Conservation (phyloP, 2,113 vertebrate genomes). For the Megaceryle torquata region DNA sequence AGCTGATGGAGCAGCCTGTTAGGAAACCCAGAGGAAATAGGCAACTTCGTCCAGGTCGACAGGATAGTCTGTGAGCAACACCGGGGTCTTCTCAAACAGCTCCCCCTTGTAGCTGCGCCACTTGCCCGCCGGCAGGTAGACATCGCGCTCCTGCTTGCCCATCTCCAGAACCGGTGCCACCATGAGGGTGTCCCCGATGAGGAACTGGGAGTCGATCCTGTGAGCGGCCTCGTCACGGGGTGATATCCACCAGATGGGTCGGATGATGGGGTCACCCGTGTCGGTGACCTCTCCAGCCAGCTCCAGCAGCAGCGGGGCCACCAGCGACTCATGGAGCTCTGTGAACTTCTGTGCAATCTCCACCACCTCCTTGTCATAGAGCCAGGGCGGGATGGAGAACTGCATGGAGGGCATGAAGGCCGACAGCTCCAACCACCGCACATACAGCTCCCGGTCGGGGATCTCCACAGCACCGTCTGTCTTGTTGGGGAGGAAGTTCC, state of each 20-base stretch:
- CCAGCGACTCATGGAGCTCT: constrained; percentile 85
- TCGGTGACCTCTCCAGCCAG: constrained; percentile 87
- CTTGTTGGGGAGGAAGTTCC: constrained; percentile 79
- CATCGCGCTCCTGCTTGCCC: constrained; percentile 91
- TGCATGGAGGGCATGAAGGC: constrained; percentile 99
- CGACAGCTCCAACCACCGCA: constrained; percentile 94
- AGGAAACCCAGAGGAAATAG: constrained; percentile 80
- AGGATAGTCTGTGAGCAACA: constrained; percentile 89
- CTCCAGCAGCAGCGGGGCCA: constrained; percentile 90
- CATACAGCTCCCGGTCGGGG: constrained; percentile 91
- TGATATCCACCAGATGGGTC: constrained; percentile 97
- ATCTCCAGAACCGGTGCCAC: constrained; percentile 94
- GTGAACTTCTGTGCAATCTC: constrained; percentile 92
- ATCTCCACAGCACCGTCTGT: constrained; percentile 70
- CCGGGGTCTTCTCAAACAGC: constrained; percentile 87
- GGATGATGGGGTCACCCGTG: constrained; percentile 93
- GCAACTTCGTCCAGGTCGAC: constrained; percentile 92
- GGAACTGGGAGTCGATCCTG: constrained; percentile 93
- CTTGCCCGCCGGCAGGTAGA: constrained; percentile 90
- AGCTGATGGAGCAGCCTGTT: not conserved
- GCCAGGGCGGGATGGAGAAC: constrained; percentile 95
- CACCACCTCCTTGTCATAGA: constrained; percentile 88
- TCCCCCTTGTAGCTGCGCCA: constrained; percentile 97
- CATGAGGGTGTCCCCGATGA: constrained; percentile 95
- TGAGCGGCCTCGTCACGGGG: constrained; percentile 86